A percentile compares a stretch with the other conserved stretches of the same genome.
These are phyloP conservation scores for Pluvianellus socialis DNA, from an alignment of 2,113 vertebrate species.

Conservation along the genomic window DNA sequence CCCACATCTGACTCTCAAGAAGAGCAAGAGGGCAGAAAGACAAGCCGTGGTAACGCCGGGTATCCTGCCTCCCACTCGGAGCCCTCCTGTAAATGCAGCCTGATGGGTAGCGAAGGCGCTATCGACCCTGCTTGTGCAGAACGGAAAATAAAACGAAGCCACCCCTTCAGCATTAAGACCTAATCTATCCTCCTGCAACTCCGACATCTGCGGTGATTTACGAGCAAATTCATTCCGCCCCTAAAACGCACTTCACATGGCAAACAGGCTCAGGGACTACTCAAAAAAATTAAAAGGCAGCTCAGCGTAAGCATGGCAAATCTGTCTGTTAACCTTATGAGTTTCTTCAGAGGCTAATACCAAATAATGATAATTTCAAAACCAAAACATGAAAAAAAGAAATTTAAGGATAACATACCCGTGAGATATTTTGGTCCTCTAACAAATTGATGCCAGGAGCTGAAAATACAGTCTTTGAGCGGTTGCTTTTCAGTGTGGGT, in stretches of 20 bases:
- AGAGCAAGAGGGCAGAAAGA: background rate
- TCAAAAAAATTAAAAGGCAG: background rate
- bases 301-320: background rate
- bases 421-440: background rate
- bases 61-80: background rate
- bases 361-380: background rate
- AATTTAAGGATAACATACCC: background rate
- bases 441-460: background rate
- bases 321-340: background rate
- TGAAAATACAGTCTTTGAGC: background rate
- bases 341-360: background rate
- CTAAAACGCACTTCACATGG: background rate
- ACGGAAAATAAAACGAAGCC: background rate
- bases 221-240: background rate
- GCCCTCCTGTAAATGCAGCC: background rate
- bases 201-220: constrained; percentile 18
- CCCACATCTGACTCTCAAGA: background rate
- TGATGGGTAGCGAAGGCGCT: background rate
- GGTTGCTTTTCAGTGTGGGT: background rate
- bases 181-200: constrained; percentile 20
- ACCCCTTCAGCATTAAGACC: background rate
- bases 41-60: background rate
- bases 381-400: background rate
- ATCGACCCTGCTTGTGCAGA: background rate
- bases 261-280: background rate